These are phyloP conservation scores for Siniperca scherzeri DNA, from an alignment of 2,797 vertebrate species.

Conservation along the genomic window DNA sequence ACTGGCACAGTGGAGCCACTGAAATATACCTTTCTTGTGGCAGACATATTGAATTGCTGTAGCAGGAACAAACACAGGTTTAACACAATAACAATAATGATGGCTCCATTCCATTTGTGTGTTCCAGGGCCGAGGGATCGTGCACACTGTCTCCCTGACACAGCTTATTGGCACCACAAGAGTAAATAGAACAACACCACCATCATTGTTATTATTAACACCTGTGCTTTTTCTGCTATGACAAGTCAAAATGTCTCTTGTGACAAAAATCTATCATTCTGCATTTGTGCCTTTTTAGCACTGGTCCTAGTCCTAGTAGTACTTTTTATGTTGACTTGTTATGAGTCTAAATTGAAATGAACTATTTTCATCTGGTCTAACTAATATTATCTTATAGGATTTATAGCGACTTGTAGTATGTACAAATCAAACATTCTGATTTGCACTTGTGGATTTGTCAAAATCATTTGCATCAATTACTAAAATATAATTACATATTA, in stretches of 20 bases:
- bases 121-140: background rate
- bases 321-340: background rate
- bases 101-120: constrained; percentile 19
- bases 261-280: background rate
- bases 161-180: background rate
- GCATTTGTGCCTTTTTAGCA: background rate
- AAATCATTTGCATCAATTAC: constrained; percentile 73
- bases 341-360: constrained; percentile 2
- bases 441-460: constrained; percentile 40
- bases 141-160: constrained; percentile 26
- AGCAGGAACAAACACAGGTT: constrained; percentile 8
- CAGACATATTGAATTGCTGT: constrained; percentile 12
- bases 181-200: constrained; percentile 31
- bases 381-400: constrained; percentile 14
- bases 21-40: background rate
- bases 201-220: constrained; percentile 38
- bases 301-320: background rate
- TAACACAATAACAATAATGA: constrained; percentile 34
- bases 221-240: background rate
- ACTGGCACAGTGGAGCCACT: background rate
- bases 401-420: constrained; percentile 6
- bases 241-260: constrained; percentile 5
- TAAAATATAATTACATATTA: constrained; percentile 68
- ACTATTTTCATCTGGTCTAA: background rate
- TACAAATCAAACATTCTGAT: constrained; percentile 45